phyloP scores from a whole-genome alignment of 2,888 invertebrate species.

The Cryptophagus acutangulus region DNA sequence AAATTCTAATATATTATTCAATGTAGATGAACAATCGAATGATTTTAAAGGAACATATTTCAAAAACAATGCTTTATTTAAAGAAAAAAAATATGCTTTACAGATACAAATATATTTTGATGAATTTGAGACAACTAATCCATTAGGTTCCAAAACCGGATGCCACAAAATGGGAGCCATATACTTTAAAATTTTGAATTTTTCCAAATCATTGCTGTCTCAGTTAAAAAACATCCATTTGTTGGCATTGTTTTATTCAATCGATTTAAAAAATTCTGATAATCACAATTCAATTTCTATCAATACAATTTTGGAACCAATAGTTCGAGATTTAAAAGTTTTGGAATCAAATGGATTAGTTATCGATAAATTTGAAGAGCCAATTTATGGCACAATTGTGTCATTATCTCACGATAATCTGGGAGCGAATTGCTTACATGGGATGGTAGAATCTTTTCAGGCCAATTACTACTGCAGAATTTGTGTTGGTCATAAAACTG shows the following conservation, averaged over 20 bases:
- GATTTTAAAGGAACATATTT: no score
- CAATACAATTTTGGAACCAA: conserved; percentile 17
- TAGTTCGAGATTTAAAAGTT: conserved; percentile 20
- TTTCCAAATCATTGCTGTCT: conserved; percentile 11
- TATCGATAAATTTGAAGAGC: conserved; percentile 6
- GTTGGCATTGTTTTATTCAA: conserved; percentile 18
- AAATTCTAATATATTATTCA: no score
- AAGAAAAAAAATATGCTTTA: no score
- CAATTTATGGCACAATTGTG: conserved; percentile 14
- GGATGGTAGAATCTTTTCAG: conserved; percentile 23
- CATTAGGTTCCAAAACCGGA: no score
- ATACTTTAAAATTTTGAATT: no score
- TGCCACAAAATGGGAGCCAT: no score
- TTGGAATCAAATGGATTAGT: conserved; percentile 19
- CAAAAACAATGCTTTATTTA: no score
- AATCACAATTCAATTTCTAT: conserved; percentile 1
- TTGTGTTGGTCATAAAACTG: conserved; percentile 17
- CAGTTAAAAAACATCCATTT: conserved; percentile 19
- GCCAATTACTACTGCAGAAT: conserved; percentile 25
- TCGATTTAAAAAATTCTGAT: conserved; percentile 19
- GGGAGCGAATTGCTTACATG: conserved; percentile 22
- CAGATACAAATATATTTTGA: no score
- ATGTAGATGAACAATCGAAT: no score
- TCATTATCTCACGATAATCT: conserved; percentile 22
- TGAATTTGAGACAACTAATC: no score